Percentiles rank a stretch among this genome's conserved stretches.
phyloP scores from a whole-genome alignment of 2,888 invertebrate genomes.

The Aphidoletes aphidimyza region DNA sequence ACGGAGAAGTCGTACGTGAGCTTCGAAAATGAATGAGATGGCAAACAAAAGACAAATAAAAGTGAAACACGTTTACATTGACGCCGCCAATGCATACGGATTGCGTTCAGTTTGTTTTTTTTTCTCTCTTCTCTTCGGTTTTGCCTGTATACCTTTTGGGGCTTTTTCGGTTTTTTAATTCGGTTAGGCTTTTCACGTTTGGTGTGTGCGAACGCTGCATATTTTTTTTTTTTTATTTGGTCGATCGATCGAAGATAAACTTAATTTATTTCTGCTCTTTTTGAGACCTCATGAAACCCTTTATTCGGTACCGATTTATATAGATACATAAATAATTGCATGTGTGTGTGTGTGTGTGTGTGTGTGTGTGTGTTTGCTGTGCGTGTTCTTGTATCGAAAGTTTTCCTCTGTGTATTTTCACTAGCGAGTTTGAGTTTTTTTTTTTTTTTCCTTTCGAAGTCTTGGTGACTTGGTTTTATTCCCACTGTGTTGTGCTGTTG shows the following conservation, averaged over 20 bases:
- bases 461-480: not conserved
- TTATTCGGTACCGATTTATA: slow-evolving; percentile 43
- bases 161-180: not conserved
- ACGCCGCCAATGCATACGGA: not conserved
- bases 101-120: not conserved
- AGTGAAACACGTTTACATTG: slow-evolving; percentile 26
- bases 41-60: not conserved
- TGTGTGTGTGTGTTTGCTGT: too few relatives aligned
- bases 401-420: too few relatives aligned
- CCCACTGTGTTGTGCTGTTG: not conserved
- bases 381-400: not conserved
- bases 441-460: too few relatives aligned
- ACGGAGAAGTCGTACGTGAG: too few relatives aligned
- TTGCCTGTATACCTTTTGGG: not conserved
- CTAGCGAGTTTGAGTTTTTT: too few relatives aligned
- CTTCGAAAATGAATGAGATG: not conserved
- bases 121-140: not conserved
- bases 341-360: not conserved
- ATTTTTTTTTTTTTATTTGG: not conserved
- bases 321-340: slow-evolving; percentile 35
- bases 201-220: not conserved
- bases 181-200: too few relatives aligned
- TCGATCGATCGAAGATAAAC: slow-evolving; percentile 42
- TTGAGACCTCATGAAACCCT: not conserved
- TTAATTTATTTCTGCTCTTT: slow-evolving; percentile 26